Base-by-base conservation (phyloP, 2,888 invertebrate genomes). In the Lithophane leautieri region DNA sequence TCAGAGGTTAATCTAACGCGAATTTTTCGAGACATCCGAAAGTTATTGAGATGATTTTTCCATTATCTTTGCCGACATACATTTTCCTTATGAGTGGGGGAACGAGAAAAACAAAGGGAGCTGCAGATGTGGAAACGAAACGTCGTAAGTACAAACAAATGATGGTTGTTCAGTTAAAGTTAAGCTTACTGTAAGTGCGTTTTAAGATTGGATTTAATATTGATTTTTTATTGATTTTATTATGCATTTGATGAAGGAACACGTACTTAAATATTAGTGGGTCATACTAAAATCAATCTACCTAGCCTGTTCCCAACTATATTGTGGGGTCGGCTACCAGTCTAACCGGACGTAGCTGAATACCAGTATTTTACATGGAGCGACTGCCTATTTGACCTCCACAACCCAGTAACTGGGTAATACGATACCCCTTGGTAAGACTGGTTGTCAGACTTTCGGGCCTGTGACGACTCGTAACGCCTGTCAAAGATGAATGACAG, bases 41-140 rank as follows among this genome's bases (percentile, higher is more conserved):
- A 88, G 78, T 86, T 88, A 86, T 84, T 85, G 83, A 79, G 84
- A 89, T 89, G 86, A 89, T 88, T 89, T 87, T 84, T 86, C 84
- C 81, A 90, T 89, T 89, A 90, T 87, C 84, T 89, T 81, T 68
- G 28, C 65, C 65, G 58, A 78, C 76, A 83, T 78, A 87, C 84
- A 82, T 89, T 90, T 89, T 88, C 84, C 86, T 89, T 86, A 77
- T 87, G 61, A 80, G 52, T 25, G 65, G 19, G 19, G 67, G 40
- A 50, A 9, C 0, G 22, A 25, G 52, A 22, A 71, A 68, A 42
- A 81, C 54, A 60, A 58, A 52, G 63, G 54, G 63, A 72, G 70
- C 47, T 77, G 67, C 42, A 54, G 56, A 78, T 56, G 52, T 52
- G 60, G 61, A 68, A 68, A 19, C 7, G 28, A 74, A 60, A 50